Conservation (phyloP, 2,888 invertebrate genomes). For the Melangyna quadrimaculata region DNA sequence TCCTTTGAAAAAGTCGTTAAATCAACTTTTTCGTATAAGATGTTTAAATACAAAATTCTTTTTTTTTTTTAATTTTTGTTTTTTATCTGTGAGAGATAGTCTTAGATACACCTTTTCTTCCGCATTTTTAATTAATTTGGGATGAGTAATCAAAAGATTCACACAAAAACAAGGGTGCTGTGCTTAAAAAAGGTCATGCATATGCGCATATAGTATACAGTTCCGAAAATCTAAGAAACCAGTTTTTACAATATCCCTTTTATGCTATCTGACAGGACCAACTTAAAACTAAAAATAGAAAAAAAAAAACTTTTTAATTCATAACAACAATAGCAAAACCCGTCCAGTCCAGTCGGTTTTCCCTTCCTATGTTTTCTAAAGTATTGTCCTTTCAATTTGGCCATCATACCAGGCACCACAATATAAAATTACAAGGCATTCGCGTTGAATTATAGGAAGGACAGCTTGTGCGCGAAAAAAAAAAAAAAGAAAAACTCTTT, state of each 20-base stretch:
- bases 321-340: constrained; percentile 34
- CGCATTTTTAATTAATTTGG: constrained; percentile 63
- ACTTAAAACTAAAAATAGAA: constrained; percentile 37
- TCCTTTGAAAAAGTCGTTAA: not conserved
- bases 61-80: not conserved
- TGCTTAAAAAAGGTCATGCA: not conserved
- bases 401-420: not conserved
- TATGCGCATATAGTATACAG: not conserved
- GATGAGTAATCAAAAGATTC: constrained; percentile 47
- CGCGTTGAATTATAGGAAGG: constrained; percentile 3
- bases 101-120: constrained; percentile 40
- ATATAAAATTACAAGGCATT: constrained; percentile 19
- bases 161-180: constrained; percentile 44
- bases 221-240: constrained; percentile 37
- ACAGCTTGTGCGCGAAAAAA: constrained; percentile 46
- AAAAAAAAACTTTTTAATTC: constrained; percentile 11
- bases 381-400: constrained; percentile 22
- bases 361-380: constrained; percentile 33
- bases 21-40: constrained; percentile 29
- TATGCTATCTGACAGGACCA: constrained; percentile 48
- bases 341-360: constrained; percentile 47
- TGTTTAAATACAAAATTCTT: constrained; percentile 12
- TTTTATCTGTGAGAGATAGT: constrained; percentile 26
- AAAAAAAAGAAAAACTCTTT: not conserved
- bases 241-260: constrained; percentile 53